These are phyloP conservation scores for Pseudomyrmex concolor DNA, from an alignment of 1,140 invertebrate genomes.

Conservation along the genomic window DNA sequence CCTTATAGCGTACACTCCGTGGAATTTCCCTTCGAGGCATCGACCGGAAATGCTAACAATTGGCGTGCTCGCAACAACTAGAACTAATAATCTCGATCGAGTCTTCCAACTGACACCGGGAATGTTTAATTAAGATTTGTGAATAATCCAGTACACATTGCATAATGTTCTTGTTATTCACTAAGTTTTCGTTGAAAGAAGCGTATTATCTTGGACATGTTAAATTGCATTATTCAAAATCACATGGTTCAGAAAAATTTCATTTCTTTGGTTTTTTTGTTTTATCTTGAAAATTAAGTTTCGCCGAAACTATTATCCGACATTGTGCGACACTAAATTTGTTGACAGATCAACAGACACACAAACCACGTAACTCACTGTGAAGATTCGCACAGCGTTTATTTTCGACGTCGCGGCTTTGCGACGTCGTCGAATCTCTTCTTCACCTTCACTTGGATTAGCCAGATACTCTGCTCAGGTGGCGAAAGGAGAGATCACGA, in stretches of 20 bases:
- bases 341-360: neutral
- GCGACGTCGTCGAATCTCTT: slow-evolving; percentile 32
- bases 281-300: neutral
- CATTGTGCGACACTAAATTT: neutral
- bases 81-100: slow-evolving; percentile 58
- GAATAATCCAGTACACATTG: slow-evolving; percentile 38
- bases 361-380: neutral
- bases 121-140: slow-evolving; percentile 59
- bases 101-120: slow-evolving; percentile 42
- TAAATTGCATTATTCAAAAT: too few relatives aligned
- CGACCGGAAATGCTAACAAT: slow-evolving; percentile 58
- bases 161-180: neutral
- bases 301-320: neutral
- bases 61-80: slow-evolving; percentile 52
- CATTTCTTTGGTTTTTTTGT: neutral
- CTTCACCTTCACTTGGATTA: slow-evolving; percentile 20
- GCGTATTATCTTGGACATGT: neutral
- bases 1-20: slow-evolving; percentile 46
- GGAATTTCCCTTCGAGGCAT: slow-evolving; percentile 60
- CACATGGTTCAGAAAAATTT: neutral
- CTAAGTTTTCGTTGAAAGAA: slow-evolving; percentile 5
- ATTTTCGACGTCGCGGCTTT: slow-evolving; percentile 31
- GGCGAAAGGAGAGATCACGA: slow-evolving; percentile 58
- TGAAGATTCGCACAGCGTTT: slow-evolving; percentile 35
- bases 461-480: slow-evolving; percentile 27